Evolutionary conservation across 2,888 invertebrate genomes (phyloP).

Genomic region (Athalia cordata): DNA sequence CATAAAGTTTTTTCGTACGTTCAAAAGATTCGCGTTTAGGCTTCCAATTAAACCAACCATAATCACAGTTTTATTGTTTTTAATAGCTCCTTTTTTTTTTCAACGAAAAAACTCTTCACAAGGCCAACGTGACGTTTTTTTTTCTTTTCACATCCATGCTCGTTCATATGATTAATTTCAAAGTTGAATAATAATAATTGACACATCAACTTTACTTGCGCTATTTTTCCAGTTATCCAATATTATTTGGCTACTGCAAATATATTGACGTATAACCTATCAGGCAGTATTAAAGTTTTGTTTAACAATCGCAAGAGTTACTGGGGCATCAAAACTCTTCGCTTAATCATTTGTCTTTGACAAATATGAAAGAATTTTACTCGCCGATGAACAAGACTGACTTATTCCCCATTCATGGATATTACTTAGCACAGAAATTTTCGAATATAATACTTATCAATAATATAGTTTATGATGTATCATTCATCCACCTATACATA

Average conservation of each 20-base stretch:
- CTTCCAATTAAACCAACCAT: no score
- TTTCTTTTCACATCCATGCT: neutral
- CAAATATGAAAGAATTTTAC: neutral
- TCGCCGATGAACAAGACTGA: neutral
- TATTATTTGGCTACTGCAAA: no score
- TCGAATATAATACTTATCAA: constrained; percentile 23
- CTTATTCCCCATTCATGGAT: constrained; percentile 26
- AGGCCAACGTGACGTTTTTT: neutral
- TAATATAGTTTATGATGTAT: constrained; percentile 17
- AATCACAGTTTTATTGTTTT: constrained; percentile 2
- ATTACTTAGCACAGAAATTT: neutral
- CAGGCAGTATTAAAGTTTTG: neutral
- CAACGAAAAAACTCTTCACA: neutral
- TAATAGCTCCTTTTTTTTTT: neutral
- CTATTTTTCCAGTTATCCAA: no score
- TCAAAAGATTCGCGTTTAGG: no score
- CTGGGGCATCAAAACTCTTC: no score
- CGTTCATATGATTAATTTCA: no score
- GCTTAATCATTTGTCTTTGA: neutral
- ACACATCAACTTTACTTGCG: neutral
- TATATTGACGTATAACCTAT: neutral
- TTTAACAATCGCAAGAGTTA: neutral
- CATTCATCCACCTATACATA: constrained; percentile 38
- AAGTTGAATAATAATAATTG: neutral
- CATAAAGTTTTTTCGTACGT: no score